A percentile compares a stretch with the other conserved stretches of the same genome.
Conservation (phyloP, 2,888 invertebrate species). For the Lumbricus terrestris region DNA sequence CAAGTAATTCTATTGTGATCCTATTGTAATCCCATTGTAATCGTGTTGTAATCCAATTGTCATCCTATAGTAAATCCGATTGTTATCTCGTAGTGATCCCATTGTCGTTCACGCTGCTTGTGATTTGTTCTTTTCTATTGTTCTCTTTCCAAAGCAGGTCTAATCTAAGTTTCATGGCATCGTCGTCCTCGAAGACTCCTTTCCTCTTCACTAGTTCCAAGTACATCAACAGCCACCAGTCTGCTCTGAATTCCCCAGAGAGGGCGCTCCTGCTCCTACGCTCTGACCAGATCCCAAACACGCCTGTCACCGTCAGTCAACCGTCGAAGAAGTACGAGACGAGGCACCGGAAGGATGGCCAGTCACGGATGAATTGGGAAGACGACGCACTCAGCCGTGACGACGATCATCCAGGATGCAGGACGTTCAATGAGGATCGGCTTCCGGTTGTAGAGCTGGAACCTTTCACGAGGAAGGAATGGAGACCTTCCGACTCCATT, state of each 20-base stretch:
- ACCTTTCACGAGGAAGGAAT: constrained; percentile 29
- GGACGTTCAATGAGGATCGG: neutral
- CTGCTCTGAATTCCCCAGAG: neutral
- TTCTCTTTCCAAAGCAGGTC: neutral
- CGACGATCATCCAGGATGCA: neutral
- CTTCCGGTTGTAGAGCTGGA: constrained; percentile 27
- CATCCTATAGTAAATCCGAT: no score
- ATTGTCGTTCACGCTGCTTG: no score
- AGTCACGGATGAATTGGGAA: neutral
- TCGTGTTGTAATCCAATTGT: no score
- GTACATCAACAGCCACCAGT: neutral
- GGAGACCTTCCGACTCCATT: constrained; percentile 27
- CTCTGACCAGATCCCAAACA: neutral
- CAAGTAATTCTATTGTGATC: no score
- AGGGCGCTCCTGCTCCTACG: neutral
- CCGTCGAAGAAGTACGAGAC: neutral
- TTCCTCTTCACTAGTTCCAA: neutral
- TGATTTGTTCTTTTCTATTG: neutral
- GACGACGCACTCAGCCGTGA: neutral
- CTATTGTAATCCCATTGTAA: no score
- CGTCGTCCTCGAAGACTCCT: neutral
- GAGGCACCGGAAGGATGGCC: neutral
- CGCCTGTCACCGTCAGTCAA: neutral
- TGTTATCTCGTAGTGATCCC: no score
- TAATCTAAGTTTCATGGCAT: neutral